These are phyloP conservation scores for Electrophaes corylata DNA, from an alignment of 2,888 invertebrate species.

Conservation along the genomic window DNA sequence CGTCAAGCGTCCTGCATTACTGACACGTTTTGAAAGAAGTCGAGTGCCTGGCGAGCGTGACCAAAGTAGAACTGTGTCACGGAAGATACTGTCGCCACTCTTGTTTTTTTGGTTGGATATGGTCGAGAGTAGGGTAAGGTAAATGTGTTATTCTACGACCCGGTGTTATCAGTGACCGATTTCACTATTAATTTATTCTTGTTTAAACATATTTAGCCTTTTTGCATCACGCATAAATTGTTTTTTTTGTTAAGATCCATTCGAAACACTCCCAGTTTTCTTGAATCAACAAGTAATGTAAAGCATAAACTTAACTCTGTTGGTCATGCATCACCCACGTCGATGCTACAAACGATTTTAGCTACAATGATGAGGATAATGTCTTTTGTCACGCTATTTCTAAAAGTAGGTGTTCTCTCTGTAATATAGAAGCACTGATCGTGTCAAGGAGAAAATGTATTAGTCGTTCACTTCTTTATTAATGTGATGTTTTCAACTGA, in stretches of 20 bases:
- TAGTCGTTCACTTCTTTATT: neutral
- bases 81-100: conserved; percentile 45
- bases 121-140: conserved; percentile 62
- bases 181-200: too few relatives aligned
- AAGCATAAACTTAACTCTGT: conserved; percentile 27
- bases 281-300: conserved; percentile 62
- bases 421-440: neutral
- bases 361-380: neutral
- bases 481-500: neutral
- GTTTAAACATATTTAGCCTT: conserved; percentile 14
- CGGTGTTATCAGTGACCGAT: conserved; percentile 19
- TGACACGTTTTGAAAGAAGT: conserved; percentile 62
- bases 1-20: conserved; percentile 57
- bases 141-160: conserved; percentile 38
- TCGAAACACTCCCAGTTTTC: conserved; percentile 31
- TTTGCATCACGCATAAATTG: conserved; percentile 35
- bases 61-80: conserved; percentile 54
- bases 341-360: neutral
- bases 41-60: conserved; percentile 58
- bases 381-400: conserved; percentile 18
- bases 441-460: conserved; percentile 18
- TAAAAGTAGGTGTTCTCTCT: neutral
- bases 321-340: conserved; percentile 43
- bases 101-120: conserved; percentile 56
- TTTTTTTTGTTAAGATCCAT: neutral